Evolutionary conservation across 2,113 vertebrate genomes (phyloP).

Genomic region (Dascyllus trimaculatus): DNA sequence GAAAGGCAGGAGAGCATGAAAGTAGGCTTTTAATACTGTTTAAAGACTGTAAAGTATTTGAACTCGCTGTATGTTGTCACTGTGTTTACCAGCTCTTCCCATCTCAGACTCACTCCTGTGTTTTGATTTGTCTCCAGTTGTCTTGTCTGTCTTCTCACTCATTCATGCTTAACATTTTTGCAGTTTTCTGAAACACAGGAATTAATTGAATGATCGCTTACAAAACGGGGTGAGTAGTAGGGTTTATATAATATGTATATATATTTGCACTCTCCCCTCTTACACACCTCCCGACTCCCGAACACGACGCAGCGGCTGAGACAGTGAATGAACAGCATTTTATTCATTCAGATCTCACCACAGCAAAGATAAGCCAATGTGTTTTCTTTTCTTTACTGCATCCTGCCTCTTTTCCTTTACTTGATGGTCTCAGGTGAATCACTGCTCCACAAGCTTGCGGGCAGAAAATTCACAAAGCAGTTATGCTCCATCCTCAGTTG

Average conservation of each 20-base stretch:
- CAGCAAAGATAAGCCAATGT: slow-evolving; percentile 32
- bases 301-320: slow-evolving; percentile 54
- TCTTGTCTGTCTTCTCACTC: slow-evolving; percentile 81
- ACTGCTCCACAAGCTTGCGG: slow-evolving; percentile 44
- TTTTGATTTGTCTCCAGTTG: slow-evolving; percentile 73
- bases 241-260: slow-evolving; percentile 69
- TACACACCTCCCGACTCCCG: slow-evolving; percentile 38
- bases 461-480: slow-evolving; percentile 75
- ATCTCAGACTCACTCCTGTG: slow-evolving; percentile 67
- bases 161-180: slow-evolving; percentile 85
- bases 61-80: slow-evolving; percentile 63
- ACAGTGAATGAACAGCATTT: slow-evolving; percentile 67
- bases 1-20: neutral
- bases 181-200: slow-evolving; percentile 89
- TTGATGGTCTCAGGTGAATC: slow-evolving; percentile 65
- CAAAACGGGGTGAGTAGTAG: slow-evolving; percentile 85
- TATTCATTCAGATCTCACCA: slow-evolving; percentile 66
- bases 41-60: slow-evolving; percentile 27
- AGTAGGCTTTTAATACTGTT: neutral
- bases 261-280: slow-evolving; percentile 59
- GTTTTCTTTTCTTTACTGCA: slow-evolving; percentile 49
- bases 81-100: slow-evolving; percentile 67
- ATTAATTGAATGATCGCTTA: slow-evolving; percentile 88
- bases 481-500: neutral
- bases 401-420: slow-evolving; percentile 47